Evolutionary conservation across 2,888 invertebrate species (phyloP).

Genomic region (Embidobia sp.): DNA sequence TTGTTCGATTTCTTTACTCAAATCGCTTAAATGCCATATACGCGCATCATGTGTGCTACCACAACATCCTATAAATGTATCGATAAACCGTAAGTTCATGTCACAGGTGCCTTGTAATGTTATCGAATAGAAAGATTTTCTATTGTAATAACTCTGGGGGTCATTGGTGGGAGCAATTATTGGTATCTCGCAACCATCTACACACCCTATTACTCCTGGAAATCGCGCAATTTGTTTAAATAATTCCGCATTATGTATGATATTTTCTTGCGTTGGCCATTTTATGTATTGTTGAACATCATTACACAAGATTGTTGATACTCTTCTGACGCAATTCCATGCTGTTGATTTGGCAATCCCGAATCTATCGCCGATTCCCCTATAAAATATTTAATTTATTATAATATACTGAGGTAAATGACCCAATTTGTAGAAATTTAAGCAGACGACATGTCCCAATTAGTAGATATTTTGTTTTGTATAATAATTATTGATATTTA

Average conservation of each 20-base stretch:
- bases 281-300: neutral
- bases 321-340: neutral
- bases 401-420: no score
- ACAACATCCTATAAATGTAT: conserved; percentile 26
- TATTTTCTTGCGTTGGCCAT: neutral
- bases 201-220: conserved; percentile 5
- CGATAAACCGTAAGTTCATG: conserved; percentile 13
- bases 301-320: neutral
- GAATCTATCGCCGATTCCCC: conserved; percentile 16
- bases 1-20: neutral
- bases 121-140: conserved; percentile 34
- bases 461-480: no score
- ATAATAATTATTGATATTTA: no score
- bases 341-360: conserved; percentile 4
- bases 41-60: conserved; percentile 47
- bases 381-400: conserved; percentile 2
- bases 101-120: conserved; percentile 32
- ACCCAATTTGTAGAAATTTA: no score
- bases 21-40: conserved; percentile 27
- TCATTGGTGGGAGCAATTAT: conserved; percentile 29
- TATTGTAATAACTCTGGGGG: conserved; percentile 35
- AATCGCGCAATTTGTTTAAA: neutral
- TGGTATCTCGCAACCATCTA: conserved; percentile 28
- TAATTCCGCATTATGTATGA: neutral
- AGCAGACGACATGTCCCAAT: no score